Evolutionary conservation across 1,140 invertebrate species (phyloP).

Genomic region (Apis florea): DNA sequence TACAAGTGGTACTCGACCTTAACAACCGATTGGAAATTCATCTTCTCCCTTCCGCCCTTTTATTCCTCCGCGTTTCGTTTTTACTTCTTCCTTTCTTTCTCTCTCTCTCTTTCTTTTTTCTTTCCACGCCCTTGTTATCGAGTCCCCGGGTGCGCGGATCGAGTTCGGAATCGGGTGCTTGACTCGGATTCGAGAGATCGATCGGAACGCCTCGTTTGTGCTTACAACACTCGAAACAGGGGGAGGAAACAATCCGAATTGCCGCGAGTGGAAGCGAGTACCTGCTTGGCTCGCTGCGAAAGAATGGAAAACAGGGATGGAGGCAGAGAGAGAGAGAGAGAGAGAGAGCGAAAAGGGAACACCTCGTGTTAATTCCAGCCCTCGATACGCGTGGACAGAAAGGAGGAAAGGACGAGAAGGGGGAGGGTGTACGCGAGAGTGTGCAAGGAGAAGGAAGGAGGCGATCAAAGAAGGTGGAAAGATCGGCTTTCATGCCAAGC

Average conservation of each 20-base stretch:
- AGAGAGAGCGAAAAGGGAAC: not conserved
- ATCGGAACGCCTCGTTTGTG: conserved; percentile 42
- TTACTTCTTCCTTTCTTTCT: not conserved
- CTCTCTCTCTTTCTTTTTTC: no score
- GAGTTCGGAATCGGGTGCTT: conserved; percentile 2
- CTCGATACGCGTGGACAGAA: conserved; percentile 53
- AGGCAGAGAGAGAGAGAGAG: not conserved
- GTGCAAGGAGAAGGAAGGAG: conserved; percentile 3
- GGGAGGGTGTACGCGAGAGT: conserved; percentile 9
- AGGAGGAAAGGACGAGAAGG: conserved; percentile 26
- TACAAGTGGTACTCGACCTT: conserved; percentile 49
- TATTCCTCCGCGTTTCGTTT: conserved; percentile 5
- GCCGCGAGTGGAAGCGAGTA: not conserved
- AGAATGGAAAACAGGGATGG: not conserved
- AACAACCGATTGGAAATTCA: conserved; percentile 58
- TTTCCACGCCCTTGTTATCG: conserved; percentile 34
- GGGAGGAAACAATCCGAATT: conserved; percentile 18
- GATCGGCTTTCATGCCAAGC: conserved; percentile 64
- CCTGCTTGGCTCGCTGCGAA: no score
- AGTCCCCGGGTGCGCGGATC: conserved; percentile 5
- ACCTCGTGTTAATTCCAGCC: conserved; percentile 47
- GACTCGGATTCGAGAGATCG: conserved; percentile 33
- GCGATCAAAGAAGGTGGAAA: conserved; percentile 17
- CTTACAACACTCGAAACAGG: conserved; percentile 14
- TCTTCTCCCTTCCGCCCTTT: conserved; percentile 29